These are phyloP conservation scores for Delichon dasypus DNA, from an alignment of 2,797 vertebrate genomes.

Conservation along the genomic window DNA sequence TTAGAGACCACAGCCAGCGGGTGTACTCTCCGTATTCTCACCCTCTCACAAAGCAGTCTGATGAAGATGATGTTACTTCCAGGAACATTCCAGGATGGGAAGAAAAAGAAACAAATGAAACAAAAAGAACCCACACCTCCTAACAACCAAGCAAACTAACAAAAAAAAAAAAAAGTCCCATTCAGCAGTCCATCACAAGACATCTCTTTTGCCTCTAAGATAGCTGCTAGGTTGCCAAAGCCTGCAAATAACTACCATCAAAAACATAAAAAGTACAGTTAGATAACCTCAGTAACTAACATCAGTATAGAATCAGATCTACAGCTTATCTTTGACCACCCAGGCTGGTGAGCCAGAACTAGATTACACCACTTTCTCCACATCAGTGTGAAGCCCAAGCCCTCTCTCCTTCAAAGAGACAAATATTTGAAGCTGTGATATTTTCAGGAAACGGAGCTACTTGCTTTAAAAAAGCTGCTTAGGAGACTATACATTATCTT, in stretches of 20 bases:
- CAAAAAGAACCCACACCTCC: not conserved
- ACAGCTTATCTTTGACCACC: not conserved
- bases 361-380: not conserved
- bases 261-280: not conserved
- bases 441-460: not conserved
- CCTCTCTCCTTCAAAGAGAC: not conserved
- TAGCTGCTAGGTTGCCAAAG: not conserved
- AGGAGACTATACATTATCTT: not conserved
- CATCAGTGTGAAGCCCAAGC: not conserved
- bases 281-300: not conserved
- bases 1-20: not conserved
- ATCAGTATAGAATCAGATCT: not conserved
- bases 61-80: not conserved
- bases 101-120: not conserved
- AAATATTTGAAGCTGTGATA: not conserved
- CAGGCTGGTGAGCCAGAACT: not conserved
- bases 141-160: not conserved
- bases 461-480: not conserved
- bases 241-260: not conserved
- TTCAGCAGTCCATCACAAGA: not conserved
- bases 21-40: not conserved
- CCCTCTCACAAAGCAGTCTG: not conserved
- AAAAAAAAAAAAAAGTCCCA: not conserved
- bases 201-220: not conserved
- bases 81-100: not conserved